A percentile compares a stretch with the other conserved stretches of the same genome.
phyloP scores from a whole-genome alignment of 2,797 vertebrate species.

The Betta splendens region DNA sequence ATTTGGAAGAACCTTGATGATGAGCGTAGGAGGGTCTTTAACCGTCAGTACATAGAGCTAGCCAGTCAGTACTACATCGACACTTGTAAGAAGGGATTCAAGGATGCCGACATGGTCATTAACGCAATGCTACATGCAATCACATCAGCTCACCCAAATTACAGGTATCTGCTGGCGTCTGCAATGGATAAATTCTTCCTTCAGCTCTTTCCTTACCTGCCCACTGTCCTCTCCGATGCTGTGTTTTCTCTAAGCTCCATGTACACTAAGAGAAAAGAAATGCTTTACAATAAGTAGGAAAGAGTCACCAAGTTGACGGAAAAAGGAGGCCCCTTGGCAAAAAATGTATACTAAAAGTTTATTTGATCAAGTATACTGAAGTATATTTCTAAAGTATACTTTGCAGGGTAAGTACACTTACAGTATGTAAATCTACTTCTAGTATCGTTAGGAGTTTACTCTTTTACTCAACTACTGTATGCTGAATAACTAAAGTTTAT shows the following conservation, averaged over 20 bases:
- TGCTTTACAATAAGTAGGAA: conserved; percentile 55
- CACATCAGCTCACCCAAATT: conserved; percentile 39
- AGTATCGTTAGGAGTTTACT: no score
- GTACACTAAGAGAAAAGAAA: conserved; percentile 49
- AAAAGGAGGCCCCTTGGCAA: no score
- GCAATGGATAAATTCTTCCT: conserved; percentile 58
- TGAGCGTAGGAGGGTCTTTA: conserved; percentile 49
- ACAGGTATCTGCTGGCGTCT: conserved; percentile 69
- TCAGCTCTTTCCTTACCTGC: conserved; percentile 53
- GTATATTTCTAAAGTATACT: no score
- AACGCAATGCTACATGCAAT: conserved; percentile 69
- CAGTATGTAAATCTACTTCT: no score
- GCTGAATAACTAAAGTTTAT: no score
- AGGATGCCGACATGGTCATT: conserved; percentile 46
- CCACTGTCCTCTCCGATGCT: conserved; percentile 52
- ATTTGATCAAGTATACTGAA: no score
- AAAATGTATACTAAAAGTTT: no score
- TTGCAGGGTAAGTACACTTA: no score
- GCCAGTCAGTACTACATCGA: conserved; percentile 62
- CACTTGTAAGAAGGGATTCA: conserved; percentile 40
- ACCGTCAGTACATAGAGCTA: conserved; percentile 56
- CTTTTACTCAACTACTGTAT: no score
- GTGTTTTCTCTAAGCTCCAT: conserved; percentile 65
- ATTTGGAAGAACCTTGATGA: conserved; percentile 68
- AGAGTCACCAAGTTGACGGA: no score